Evolutionary conservation across 2,113 vertebrate species (phyloP).

Genomic region (Greenwoodochromis staneri): DNA sequence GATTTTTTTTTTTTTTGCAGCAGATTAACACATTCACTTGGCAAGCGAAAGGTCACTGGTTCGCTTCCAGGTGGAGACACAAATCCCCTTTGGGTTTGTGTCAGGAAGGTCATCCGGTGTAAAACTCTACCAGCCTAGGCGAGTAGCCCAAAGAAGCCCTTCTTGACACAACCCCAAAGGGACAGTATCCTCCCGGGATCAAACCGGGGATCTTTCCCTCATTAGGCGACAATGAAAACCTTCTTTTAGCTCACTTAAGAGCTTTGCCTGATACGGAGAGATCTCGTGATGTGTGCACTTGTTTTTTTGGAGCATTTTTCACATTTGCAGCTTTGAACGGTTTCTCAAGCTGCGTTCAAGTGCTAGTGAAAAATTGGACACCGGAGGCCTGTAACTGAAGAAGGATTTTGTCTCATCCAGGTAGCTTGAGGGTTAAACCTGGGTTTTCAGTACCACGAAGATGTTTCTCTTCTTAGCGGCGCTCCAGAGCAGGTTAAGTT

Average conservation of each 20-base stretch:
- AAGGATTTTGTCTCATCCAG: not conserved
- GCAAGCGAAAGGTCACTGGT: not conserved
- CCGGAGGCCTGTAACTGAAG: not conserved
- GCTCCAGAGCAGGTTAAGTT: not conserved
- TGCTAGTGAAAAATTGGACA: not conserved
- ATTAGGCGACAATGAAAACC: not conserved
- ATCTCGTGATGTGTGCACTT: not conserved
- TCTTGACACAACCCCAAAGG: not conserved
- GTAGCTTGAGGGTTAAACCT: not conserved
- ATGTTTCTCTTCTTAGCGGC: not conserved
- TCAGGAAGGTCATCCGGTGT: not conserved
- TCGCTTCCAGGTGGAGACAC: not conserved
- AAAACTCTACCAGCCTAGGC: not conserved
- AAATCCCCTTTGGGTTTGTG: not conserved
- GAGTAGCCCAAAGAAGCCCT: not conserved
- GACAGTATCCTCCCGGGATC: not conserved
- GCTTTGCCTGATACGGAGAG: not conserved
- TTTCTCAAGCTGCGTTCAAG: not conserved
- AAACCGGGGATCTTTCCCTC: not conserved
- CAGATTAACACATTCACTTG: not conserved
- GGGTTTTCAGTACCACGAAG: not conserved
- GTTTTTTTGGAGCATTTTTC: not conserved
- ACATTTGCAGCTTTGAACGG: not conserved
- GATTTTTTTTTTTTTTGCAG: not conserved
- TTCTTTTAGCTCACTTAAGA: not conserved